Evolutionary conservation across 2,113 vertebrate species (phyloP), one percentile per base, ranked within the genome.

Genomic region (Ramphastos sulfuratus): DNA sequence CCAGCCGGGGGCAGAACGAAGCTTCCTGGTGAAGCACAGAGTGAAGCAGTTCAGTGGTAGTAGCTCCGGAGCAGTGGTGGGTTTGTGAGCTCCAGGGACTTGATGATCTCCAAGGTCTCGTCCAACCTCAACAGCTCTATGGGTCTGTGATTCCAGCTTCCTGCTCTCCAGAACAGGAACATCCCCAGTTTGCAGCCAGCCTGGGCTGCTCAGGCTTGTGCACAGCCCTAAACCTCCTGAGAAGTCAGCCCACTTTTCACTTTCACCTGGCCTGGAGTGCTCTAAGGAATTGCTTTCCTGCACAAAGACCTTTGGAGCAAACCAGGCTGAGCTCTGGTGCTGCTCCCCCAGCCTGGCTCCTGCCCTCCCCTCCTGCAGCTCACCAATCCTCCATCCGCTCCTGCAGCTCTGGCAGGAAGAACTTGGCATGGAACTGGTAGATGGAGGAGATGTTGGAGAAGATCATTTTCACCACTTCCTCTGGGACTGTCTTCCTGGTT

Each of bases 391-490:
- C 94, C 97, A 99, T 98, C 72, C 98, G 98, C 39, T 77, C 96
- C 92, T 96, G 98, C 92, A 99, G 97, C 94, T 99, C 98, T 0
- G 98, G 98, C 35, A 99, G 97, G 84, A 99, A 97, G 95, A 99
- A 99, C 85, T 97, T 92, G 4, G 98, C 95, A 0, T 99, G 99
- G 95, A 99, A 99, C 90, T 98, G 98, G 96, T 99, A 98, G 95
- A 99, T 98, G 75, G 98, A 99, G 60, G 98, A 98, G 95, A 98
- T 98, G 93, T 99, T 99, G 87, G 98, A 99, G 96, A 99, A 99
- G 87, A 99, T 98, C 79, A 98, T 98, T 89, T 96, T 98, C 39
- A 99, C 97, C 75, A 98, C 97, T 2, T 98, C 98, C 31, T 98
- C 97, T 0, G 98, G 98, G 93, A 99, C 98, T 0, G 95, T 97